A percentile compares a stretch with the other conserved stretches of the same genome.
These are phyloP conservation scores for Champsocephalus gunnari DNA, from an alignment of 2,797 vertebrate genomes.

Conservation along the genomic window DNA sequence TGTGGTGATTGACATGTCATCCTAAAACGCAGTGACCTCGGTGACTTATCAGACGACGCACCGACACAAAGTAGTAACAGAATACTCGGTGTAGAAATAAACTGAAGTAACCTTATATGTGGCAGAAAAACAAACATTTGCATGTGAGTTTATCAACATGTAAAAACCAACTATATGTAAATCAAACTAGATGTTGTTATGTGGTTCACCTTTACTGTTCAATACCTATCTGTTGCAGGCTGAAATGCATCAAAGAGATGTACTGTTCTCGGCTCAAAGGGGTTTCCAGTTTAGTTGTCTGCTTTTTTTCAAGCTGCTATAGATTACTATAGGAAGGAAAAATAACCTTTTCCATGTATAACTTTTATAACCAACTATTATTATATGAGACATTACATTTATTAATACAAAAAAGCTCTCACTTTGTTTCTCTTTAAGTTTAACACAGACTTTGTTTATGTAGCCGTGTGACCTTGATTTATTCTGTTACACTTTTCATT, in stretches of 20 bases:
- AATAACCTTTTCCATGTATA: conserved; percentile 14
- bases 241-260: conserved; percentile 49
- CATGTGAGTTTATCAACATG: conserved; percentile 34
- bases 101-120: conserved; percentile 6
- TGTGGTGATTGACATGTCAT: conserved; percentile 68
- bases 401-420: background rate
- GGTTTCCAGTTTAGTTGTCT: conserved; percentile 55
- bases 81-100: conserved; percentile 15
- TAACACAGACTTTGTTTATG: background rate
- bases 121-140: conserved; percentile 30
- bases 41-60: conserved; percentile 34
- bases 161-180: conserved; percentile 35
- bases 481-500: background rate
- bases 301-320: conserved; percentile 33
- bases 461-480: background rate
- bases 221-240: conserved; percentile 33
- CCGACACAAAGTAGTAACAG: conserved; percentile 9
- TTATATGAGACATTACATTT: conserved; percentile 4
- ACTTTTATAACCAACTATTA: conserved; percentile 2
- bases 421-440: background rate
- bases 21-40: conserved; percentile 65
- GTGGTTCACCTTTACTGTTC: background rate
- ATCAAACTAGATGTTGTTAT: conserved; percentile 36
- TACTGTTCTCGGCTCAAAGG: conserved; percentile 48
- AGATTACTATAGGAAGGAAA: conserved; percentile 7